Evolutionary conservation across 2,113 vertebrate species (phyloP), one percentile per base, ranked within the genome.

Genomic region (Ictalurus punctatus): DNA sequence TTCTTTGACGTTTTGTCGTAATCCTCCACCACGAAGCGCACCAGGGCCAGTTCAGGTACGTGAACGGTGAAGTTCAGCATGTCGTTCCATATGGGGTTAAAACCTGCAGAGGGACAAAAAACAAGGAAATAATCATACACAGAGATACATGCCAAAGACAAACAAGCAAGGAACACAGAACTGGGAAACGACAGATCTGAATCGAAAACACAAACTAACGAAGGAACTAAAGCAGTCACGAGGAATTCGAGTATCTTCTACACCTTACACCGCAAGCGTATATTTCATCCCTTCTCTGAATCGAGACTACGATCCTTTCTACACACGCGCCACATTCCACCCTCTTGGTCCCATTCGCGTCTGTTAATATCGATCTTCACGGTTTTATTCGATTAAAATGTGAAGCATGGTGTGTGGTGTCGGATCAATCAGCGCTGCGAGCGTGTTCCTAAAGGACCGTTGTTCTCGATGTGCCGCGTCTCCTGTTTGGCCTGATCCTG

Each of bases 11-110:
- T 96, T 94, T 97, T 97, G 92, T 98, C 97, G 0, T 99, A 98
- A 94, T 99, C 98, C 88, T 98, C 96, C 63, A 99, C 98, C 84
- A 99, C 96, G 8, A 99, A 99, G 86, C 98, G 97, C 23, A 99
- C 90, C 3, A 99, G 92, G 48, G 97, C 96, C 81, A 99, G 94
- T 78, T 99, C 97, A 0, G 98, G 98, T 4, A 97, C 94, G 0
- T 96, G 96, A 67, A 99, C 89, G 79, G 92, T 96, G 91, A 99
- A 99, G 86, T 94, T 95, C 25, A 99, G 93, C 0, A 96, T 97
- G 94, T 99, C 96, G 0, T 96, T 94, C 98, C 98, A 99, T 86
- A 92, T 91, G 0, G 98, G 98, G 91, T 99, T 99, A 93, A 99
- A 99, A 5, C 98, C 98, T 99, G 88, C 88, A 78, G 13, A 30